These are phyloP conservation scores for Heteractis magnifica DNA, from an alignment of 92 coral and sea anemone species.

Conservation along the genomic window DNA sequence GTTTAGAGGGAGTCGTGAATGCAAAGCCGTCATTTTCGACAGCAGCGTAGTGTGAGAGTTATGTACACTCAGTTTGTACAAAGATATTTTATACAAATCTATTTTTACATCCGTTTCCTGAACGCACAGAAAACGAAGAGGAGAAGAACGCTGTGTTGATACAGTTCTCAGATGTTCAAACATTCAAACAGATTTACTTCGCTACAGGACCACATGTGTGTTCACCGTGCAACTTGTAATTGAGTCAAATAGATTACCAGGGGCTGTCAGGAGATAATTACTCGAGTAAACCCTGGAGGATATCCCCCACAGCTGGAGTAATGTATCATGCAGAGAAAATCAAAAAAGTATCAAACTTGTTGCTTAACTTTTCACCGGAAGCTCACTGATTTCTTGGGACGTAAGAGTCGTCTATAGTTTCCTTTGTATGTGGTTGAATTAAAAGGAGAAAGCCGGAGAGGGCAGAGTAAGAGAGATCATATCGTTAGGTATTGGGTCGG, in stretches of 20 bases:
- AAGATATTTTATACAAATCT: neutral
- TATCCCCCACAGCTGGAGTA: neutral
- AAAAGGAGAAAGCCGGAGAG: neutral
- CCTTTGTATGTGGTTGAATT: constrained; percentile 7
- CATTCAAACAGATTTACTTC: constrained; percentile 13
- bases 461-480: constrained; percentile 22
- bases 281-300: neutral
- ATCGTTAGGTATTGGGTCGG: constrained; percentile 15
- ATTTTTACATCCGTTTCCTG: constrained; percentile 21
- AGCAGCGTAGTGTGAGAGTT: neutral
- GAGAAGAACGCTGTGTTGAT: constrained; percentile 1
- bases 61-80: neutral
- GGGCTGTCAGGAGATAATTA: neutral
- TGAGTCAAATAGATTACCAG: constrained; percentile 10
- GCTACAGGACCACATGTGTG: neutral
- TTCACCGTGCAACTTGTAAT: neutral
- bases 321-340: neutral
- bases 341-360: neutral
- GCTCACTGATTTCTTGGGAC: neutral
- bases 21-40: neutral
- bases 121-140: neutral
- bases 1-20: neutral
- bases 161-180: constrained; percentile 41
- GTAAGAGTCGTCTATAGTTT: neutral
- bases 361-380: neutral